phyloP scores from a whole-genome alignment of 1,140 invertebrate genomes.

The Nylanderia fulva region DNA sequence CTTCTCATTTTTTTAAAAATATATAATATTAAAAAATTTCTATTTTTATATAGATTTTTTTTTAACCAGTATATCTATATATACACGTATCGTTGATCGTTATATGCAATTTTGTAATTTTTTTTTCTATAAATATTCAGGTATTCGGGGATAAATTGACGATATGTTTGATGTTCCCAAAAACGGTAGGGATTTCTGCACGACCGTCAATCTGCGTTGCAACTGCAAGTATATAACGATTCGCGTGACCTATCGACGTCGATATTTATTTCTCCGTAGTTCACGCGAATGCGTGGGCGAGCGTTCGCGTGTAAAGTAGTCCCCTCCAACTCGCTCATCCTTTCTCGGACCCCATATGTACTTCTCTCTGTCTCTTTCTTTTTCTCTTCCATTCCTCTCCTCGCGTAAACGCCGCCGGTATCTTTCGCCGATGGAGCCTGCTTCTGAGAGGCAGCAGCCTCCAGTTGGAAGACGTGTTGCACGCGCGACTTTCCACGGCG shows the following conservation, averaged over 20 bases:
- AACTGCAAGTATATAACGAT: not conserved
- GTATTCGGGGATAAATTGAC: too few relatives aligned
- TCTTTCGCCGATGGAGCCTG: conserved; percentile 26
- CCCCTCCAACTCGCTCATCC: conserved; percentile 33
- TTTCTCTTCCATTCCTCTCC: not conserved
- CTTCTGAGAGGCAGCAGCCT: conserved; percentile 22
- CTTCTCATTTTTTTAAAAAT: not conserved
- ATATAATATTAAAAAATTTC: not conserved
- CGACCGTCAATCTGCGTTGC: not conserved
- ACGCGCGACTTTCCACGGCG: not conserved
- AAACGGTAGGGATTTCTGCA: not conserved
- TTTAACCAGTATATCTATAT: not conserved
- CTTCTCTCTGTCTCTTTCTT: not conserved
- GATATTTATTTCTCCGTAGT: conserved; percentile 12
- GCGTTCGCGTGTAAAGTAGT: conserved; percentile 41
- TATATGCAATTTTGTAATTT: not conserved
- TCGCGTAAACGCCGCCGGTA: not conserved
- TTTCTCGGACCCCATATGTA: conserved; percentile 3
- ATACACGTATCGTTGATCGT: too few relatives aligned
- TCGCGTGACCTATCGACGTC: conserved; percentile 25
- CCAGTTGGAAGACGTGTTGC: not conserved
- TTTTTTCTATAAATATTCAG: not conserved
- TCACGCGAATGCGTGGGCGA: conserved; percentile 44
- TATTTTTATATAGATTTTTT: not conserved
- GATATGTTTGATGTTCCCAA: not conserved